A percentile compares a stretch with the other conserved stretches of the same genome.
Evolutionary conservation across 2,797 vertebrate species (phyloP).

Genomic region (Silurus aristotelis): DNA sequence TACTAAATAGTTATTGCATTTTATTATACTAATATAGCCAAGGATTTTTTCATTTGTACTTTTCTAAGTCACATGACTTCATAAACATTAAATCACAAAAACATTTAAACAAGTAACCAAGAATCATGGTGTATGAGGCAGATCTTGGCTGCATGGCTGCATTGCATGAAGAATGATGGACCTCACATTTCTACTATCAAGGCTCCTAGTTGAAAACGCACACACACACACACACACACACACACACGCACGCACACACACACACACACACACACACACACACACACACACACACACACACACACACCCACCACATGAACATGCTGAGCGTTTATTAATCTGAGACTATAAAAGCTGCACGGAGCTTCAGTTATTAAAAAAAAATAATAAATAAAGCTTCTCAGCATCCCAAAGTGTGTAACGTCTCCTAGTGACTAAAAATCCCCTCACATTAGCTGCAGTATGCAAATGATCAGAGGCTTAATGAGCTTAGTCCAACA

Average conservation of each 20-base stretch:
- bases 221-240: conserved; percentile 11
- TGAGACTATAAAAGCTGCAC: conserved; percentile 77
- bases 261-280: conserved; percentile 11
- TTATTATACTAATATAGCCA: not conserved
- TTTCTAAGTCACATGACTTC: not conserved
- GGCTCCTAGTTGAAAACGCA: conserved; percentile 31
- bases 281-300: conserved; percentile 32
- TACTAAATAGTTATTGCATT: not conserved
- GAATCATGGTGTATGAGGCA: conserved; percentile 61
- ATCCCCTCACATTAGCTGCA: conserved; percentile 56
- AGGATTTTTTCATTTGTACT: not conserved
- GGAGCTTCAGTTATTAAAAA: conserved; percentile 60
- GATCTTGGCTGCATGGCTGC: conserved; percentile 54
- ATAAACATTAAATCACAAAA: too few relatives aligned
- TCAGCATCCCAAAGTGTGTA: not conserved
- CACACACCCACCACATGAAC: conserved; percentile 33
- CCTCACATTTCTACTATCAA: conserved; percentile 65
- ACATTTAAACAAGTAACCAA: conserved; percentile 39
- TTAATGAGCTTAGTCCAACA: conserved; percentile 36
- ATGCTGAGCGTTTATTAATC: conserved; percentile 80
- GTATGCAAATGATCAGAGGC: conserved; percentile 55
- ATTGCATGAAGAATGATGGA: conserved; percentile 61
- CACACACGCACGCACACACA: conserved; percentile 29
- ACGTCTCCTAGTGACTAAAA: conserved; percentile 22
- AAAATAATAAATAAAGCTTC: conserved; percentile 26